Base-by-base conservation (phyloP, 2,888 invertebrate genomes). In the Xestia c-nigrum region DNA sequence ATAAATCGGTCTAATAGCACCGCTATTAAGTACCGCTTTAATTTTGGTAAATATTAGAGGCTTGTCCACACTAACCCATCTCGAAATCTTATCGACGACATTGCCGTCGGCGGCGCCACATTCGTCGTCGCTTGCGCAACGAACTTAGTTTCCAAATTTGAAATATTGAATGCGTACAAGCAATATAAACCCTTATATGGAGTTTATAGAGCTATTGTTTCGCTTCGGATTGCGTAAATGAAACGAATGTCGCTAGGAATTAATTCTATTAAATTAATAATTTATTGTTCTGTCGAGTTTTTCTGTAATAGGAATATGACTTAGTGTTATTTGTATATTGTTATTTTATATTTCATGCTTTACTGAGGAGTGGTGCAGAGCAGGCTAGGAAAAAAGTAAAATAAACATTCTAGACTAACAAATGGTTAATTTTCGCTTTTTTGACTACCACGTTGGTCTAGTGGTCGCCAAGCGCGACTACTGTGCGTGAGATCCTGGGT, bases 91-190 rank as follows among this genome's bases (percentile, higher is more conserved):
- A 88, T 85, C 89, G 88, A 89, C 88, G 90, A 88, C 90, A 90
- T 91, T 89, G 90, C 89, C 88, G 87, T 63, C 88, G 89, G 90
- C 90, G 94, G 94, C 94, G 96, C 95, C 95, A 92, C 86, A 84
- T 73, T 78, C 80, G 82, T 80, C 84, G 85, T 40, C 91, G 85
- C 92, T 95, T 95, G 92, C 95, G 94, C 94, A 95, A 94, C 84
- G 68, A 73, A 69, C 77, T 83, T 72, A 87, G 90, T 94, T 95
- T 91, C 95, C 94, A 94, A 94, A 95, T 95, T 93, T 93, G 94
- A 94, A 93, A 91, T 92, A 95, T 94, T 92, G 91, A 93, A 94
- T 93, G 89, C 74, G 90, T 91, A 88, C 85, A 85, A 91, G 90
- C 90, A 91, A 89, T 91, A 92, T 91, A 92, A 91, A 88, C 86